These are phyloP conservation scores for Ophion ventricosus DNA, from an alignment of 2,888 invertebrate species.

Conservation along the genomic window DNA sequence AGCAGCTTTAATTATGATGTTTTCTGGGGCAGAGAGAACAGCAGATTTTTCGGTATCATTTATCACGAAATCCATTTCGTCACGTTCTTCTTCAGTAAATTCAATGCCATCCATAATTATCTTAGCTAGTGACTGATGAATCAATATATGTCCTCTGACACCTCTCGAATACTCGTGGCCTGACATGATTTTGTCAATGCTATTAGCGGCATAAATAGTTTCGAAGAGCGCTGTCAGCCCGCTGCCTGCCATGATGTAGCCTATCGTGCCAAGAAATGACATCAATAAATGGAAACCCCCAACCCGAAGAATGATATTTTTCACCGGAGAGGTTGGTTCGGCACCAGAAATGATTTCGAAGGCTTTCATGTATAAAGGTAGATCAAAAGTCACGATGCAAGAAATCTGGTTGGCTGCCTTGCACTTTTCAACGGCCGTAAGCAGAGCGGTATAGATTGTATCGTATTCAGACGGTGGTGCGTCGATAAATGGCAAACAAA, in stretches of 20 bases:
- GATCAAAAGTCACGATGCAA: slow-evolving; percentile 49
- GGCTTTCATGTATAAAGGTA: no score
- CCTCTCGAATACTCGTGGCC: slow-evolving; percentile 73
- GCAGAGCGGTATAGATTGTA: no score
- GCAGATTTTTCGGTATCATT: slow-evolving; percentile 33
- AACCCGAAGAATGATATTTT: slow-evolving; percentile 65
- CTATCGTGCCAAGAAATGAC: slow-evolving; percentile 70
- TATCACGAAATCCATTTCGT: slow-evolving; percentile 44
- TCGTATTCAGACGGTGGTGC: no score
- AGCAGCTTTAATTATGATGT: slow-evolving; percentile 35
- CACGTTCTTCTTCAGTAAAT: slow-evolving; percentile 53
- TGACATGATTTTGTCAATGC: slow-evolving; percentile 70
- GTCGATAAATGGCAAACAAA: no score
- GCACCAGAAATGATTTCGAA: no score
- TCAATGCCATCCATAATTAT: no score
- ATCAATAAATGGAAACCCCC: slow-evolving; percentile 75
- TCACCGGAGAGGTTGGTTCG: slow-evolving; percentile 31
- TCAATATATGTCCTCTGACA: no score
- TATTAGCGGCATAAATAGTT: slow-evolving; percentile 69
- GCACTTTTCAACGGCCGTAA: slow-evolving; percentile 49
- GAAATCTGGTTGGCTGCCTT: slow-evolving; percentile 41
- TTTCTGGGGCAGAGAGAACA: slow-evolving; percentile 12
- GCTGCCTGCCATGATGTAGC: slow-evolving; percentile 71
- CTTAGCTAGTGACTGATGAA: slow-evolving; percentile 65
- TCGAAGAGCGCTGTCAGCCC: slow-evolving; percentile 70